Conservation (phyloP, 2,888 invertebrate species). For the Cyclophora punctaria region DNA sequence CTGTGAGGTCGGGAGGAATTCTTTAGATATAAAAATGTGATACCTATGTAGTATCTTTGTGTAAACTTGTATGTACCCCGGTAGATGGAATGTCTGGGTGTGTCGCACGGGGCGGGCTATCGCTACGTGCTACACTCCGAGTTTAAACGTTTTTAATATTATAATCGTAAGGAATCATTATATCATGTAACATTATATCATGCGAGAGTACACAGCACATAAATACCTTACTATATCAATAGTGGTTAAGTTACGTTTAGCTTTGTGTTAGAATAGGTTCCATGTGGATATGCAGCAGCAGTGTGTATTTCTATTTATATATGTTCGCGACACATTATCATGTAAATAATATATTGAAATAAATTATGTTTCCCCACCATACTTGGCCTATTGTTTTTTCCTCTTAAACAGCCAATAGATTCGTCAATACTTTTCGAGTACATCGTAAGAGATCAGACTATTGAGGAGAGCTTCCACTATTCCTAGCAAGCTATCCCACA, state of each 20-base stretch:
- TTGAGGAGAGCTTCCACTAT: too few species aligned
- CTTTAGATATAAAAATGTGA: slow-evolving; percentile 46
- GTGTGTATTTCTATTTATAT: slow-evolving; percentile 49
- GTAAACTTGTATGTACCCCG: slow-evolving; percentile 29
- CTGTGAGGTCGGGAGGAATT: slow-evolving; percentile 25
- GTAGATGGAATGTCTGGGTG: slow-evolving; percentile 34
- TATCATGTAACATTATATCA: slow-evolving; percentile 19
- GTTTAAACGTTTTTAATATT: slow-evolving; percentile 13
- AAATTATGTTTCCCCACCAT: slow-evolving; percentile 66
- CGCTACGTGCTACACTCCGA: not conserved
- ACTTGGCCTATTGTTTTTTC: slow-evolving; percentile 10
- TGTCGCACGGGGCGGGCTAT: slow-evolving; percentile 1
- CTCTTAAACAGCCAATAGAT: too few species aligned
- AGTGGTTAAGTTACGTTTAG: slow-evolving; percentile 30
- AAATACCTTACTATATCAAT: slow-evolving; percentile 14
- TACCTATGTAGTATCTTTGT: slow-evolving; percentile 44
- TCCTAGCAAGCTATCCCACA: too few species aligned
- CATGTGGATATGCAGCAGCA: slow-evolving; percentile 28
- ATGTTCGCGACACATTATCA: slow-evolving; percentile 42
- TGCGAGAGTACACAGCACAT: slow-evolving; percentile 42
- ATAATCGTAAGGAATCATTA: slow-evolving; percentile 30
- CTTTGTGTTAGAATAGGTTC: slow-evolving; percentile 43
- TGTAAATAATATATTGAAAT: slow-evolving; percentile 63
- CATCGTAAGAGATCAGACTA: too few species aligned
- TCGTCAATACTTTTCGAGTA: too few species aligned